These are phyloP conservation scores for Diabrotica undecimpunctata DNA, from an alignment of 1,140 invertebrate genomes.

Conservation along the genomic window DNA sequence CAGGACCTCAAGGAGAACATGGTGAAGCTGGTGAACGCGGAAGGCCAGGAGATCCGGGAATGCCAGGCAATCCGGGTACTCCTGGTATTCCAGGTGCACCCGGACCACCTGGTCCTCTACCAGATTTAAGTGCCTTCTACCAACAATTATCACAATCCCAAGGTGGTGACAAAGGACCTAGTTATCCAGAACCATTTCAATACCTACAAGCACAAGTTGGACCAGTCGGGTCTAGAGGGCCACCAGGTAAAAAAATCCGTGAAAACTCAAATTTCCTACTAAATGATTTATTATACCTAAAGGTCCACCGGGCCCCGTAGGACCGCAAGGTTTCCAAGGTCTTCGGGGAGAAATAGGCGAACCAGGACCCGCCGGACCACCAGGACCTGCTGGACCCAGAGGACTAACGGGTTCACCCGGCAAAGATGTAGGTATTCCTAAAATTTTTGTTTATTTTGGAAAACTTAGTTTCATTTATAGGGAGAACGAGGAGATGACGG, in stretches of 20 bases:
- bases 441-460: conserved; percentile 8
- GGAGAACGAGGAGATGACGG: conserved; percentile 75
- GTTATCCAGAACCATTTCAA: conserved; percentile 60
- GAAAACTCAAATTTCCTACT: background rate
- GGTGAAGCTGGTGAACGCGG: conserved; percentile 52
- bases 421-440: conserved; percentile 64
- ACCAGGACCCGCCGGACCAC: conserved; percentile 58
- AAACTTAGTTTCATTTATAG: conserved; percentile 44
- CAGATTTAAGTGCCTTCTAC: conserved; percentile 67
- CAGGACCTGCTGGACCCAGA: conserved; percentile 62
- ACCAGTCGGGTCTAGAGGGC: conserved; percentile 66
- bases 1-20: conserved; percentile 41
- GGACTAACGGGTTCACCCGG: conserved; percentile 68
- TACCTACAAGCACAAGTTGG: conserved; percentile 77
- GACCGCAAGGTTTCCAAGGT: conserved; percentile 78
- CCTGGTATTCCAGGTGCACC: conserved; percentile 67
- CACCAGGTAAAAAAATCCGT: conserved; percentile 44
- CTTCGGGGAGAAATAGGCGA: conserved; percentile 73
- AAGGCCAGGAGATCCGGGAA: conserved; percentile 56
- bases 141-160: conserved; percentile 62
- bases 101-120: conserved; percentile 66
- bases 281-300: no score
- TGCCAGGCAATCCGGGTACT: conserved; percentile 59
- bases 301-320: conserved; percentile 62
- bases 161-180: conserved; percentile 71